Conservation (phyloP, 2,113 vertebrate species). For the Tragelaphus buxtoni region DNA sequence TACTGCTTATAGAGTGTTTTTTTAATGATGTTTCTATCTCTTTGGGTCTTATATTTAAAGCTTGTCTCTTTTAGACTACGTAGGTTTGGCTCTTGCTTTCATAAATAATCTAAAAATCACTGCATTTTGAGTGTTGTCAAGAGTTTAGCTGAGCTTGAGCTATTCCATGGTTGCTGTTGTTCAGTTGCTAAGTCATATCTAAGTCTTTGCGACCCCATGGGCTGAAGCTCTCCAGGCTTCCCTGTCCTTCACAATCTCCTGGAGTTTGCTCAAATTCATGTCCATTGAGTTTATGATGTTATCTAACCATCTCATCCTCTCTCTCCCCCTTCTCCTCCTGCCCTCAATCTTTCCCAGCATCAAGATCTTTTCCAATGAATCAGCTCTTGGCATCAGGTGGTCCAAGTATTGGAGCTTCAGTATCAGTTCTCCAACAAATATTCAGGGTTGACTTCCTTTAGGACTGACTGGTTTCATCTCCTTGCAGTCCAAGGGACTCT, state of each 20-base stretch:
- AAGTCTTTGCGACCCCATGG: background rate
- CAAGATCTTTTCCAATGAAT: background rate
- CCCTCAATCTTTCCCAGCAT: background rate
- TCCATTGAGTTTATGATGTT: background rate
- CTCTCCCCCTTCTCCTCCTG: background rate
- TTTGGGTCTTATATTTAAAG: background rate
- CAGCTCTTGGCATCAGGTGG: background rate
- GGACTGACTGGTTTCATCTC: background rate
- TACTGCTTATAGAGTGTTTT: background rate
- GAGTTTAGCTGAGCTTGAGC: background rate
- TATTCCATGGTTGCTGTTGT: background rate
- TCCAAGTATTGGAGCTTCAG: background rate
- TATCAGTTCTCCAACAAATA: background rate
- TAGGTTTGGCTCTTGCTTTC: background rate
- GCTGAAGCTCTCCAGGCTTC: background rate
- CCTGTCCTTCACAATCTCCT: background rate
- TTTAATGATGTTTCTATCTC: background rate
- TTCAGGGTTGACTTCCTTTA: background rate
- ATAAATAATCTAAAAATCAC: background rate
- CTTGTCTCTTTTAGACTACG: background rate
- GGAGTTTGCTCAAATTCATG: background rate
- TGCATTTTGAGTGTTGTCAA: background rate
- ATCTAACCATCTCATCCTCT: background rate
- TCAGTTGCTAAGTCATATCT: accelerated
- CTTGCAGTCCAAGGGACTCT: background rate